phyloP scores from a whole-genome alignment of 37 sponge, comb jelly and placozoan genomes.

The Tethya wilhelma region DNA sequence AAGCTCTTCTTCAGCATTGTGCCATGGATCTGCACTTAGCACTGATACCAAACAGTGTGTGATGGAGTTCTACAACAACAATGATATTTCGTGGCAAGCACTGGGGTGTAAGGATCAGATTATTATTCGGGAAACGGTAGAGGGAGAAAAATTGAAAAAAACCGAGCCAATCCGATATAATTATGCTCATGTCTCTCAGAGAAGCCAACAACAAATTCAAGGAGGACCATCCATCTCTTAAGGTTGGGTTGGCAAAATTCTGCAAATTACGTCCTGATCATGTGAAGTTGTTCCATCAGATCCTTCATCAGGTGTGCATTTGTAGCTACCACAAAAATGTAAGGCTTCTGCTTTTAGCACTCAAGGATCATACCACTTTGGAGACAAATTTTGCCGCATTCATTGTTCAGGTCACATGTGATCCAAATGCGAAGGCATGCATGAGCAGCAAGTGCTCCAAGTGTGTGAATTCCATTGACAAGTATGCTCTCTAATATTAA shows the following conservation, averaged over 20 bases:
- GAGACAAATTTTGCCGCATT: conserved; percentile 7
- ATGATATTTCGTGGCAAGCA: conserved; percentile 51
- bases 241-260: conserved; percentile 32
- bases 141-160: conserved; percentile 26
- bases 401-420: conserved; percentile 32
- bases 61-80: conserved; percentile 11
- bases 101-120: conserved; percentile 36
- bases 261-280: conserved; percentile 40
- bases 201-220: conserved; percentile 27
- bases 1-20: too few species aligned
- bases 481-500: neutral
- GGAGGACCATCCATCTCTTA: neutral
- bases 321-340: conserved; percentile 52
- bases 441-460: conserved; percentile 20
- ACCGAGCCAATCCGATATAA: conserved; percentile 34
- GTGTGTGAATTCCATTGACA: conserved; percentile 26
- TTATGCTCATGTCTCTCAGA: conserved; percentile 37
- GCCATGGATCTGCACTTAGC: conserved; percentile 13
- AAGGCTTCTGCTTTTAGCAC: conserved; percentile 37
- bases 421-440: conserved; percentile 12
- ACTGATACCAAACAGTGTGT: neutral
- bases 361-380: conserved; percentile 31
- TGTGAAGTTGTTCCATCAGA: conserved; percentile 44
- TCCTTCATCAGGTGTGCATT: conserved; percentile 48
- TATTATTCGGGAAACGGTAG: conserved; percentile 23